phyloP scores from a whole-genome alignment of 2,797 vertebrate species.

The Smutsia gigantea region DNA sequence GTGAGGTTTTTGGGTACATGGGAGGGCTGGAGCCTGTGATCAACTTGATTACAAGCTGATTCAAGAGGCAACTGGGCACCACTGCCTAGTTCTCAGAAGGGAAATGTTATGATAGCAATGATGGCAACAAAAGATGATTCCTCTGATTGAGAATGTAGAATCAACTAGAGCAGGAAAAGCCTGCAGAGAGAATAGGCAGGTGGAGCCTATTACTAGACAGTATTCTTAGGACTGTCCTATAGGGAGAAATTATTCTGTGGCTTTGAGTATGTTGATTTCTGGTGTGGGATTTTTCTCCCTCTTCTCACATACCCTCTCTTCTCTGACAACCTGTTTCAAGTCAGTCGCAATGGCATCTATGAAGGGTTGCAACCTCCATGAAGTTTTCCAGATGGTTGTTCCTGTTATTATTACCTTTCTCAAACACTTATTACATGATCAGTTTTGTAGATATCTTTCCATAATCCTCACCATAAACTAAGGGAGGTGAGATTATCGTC shows the following conservation, averaged over 20 bases:
- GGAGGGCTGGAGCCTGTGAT: neutral
- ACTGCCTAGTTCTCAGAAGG: neutral
- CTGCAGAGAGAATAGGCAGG: neutral
- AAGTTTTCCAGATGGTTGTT: neutral
- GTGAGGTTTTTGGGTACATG: neutral
- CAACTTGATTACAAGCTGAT: conserved; percentile 44
- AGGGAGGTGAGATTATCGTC: neutral
- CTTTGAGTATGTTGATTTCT: neutral
- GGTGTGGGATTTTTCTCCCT: neutral
- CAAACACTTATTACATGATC: neutral
- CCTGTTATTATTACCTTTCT: neutral
- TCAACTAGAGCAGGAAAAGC: neutral
- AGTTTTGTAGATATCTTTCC: neutral
- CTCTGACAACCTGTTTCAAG: neutral
- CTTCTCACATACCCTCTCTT: neutral
- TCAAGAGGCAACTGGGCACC: conserved; percentile 55
- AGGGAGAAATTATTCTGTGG: neutral
- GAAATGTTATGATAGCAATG: neutral
- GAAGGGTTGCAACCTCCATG: neutral
- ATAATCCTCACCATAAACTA: neutral
- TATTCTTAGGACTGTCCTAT: neutral
- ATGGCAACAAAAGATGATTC: neutral
- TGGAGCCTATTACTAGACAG: neutral
- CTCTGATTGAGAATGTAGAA: neutral
- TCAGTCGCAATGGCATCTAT: neutral